Conservation (phyloP, 2,797 vertebrate genomes). For the Knipowitschia caucasica region DNA sequence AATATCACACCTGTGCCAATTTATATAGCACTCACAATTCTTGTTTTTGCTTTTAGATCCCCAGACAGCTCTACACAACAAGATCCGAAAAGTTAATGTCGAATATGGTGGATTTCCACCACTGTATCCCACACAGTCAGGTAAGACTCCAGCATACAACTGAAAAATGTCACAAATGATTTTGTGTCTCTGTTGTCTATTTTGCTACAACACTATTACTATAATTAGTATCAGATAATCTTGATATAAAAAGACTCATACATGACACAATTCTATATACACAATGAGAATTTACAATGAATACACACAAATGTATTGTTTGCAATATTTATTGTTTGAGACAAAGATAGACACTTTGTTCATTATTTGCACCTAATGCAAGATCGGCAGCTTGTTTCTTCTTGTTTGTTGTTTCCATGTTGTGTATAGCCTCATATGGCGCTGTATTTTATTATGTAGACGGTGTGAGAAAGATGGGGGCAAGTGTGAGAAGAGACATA, state of each 20-base stretch:
- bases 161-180: not conserved
- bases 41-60: conserved; percentile 73
- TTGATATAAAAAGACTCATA: no score
- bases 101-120: conserved; percentile 74
- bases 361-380: not conserved
- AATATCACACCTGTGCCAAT: no score
- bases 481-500: not conserved
- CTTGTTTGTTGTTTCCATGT: not conserved
- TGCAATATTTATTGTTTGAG: not conserved
- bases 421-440: not conserved
- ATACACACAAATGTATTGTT: not conserved
- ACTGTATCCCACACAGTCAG: conserved; percentile 67
- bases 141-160: conserved; percentile 46
- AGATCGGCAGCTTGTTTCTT: not conserved
- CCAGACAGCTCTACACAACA: conserved; percentile 79
- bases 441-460: not conserved
- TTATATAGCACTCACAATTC: not conserved
- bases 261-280: no score
- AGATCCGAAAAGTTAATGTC: conserved; percentile 76
- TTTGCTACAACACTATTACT: no score
- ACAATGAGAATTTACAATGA: not conserved
- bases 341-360: not conserved
- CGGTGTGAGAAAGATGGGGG: not conserved
- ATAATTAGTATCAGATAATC: no score
- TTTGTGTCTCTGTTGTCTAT: not conserved